phyloP scores from a whole-genome alignment of 2,888 invertebrate genomes.

The Imbricaverruca yamaguchii region DNA sequence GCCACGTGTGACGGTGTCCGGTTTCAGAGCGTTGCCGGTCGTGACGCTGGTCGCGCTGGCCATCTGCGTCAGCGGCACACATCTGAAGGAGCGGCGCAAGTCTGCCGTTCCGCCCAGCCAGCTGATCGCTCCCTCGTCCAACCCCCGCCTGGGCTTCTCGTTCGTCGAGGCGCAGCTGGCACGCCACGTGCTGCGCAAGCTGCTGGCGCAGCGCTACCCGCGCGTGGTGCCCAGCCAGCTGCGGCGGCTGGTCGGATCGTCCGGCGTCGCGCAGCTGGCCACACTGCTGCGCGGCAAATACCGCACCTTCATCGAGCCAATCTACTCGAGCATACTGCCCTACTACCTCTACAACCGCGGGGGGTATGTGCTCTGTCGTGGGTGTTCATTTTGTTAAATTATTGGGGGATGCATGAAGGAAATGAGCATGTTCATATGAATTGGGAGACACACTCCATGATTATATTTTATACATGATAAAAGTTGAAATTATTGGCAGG shows the following conservation, averaged over 20 bases:
- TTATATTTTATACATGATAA: too few species aligned
- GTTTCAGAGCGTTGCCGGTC: too few species aligned
- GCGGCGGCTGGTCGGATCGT: background rate
- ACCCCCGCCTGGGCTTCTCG: background rate
- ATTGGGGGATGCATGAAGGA: too few species aligned
- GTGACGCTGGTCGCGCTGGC: background rate
- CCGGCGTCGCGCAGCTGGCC: background rate
- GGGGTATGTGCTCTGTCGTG: background rate
- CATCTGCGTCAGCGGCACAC: background rate
- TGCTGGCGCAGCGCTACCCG: background rate
- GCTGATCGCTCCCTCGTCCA: background rate
- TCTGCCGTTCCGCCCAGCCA: too few species aligned
- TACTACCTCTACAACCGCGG: slow-evolving; percentile 12
- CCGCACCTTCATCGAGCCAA: background rate
- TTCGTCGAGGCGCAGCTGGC: slow-evolving; percentile 3
- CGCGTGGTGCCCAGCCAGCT: background rate
- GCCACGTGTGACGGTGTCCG: too few species aligned
- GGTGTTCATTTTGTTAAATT: too few species aligned
- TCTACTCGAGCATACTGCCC: background rate
- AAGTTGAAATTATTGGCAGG: too few species aligned
- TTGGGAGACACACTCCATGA: too few species aligned
- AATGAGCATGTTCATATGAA: too few species aligned
- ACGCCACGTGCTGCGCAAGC: background rate
- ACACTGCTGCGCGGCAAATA: background rate
- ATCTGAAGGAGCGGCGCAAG: background rate